Evolutionary conservation across 2,113 vertebrate species (phyloP).

Genomic region (Xenotilapia flavipinnis): DNA sequence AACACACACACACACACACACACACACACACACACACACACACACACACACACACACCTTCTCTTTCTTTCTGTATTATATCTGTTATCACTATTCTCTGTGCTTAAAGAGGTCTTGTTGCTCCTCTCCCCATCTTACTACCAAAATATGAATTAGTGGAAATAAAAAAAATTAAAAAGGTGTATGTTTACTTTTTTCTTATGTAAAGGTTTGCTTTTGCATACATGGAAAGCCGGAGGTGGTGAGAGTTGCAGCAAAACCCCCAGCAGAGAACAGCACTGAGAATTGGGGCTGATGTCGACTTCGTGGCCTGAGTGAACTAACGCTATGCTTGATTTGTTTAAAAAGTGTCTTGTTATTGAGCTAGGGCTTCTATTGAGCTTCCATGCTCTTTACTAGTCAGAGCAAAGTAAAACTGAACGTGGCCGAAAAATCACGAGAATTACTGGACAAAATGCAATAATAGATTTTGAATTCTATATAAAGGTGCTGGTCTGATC

Average conservation of each 20-base stretch:
- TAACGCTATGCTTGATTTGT: not conserved
- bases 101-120: not conserved
- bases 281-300: not conserved
- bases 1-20: not conserved
- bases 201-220: not conserved
- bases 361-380: not conserved
- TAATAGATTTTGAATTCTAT: not conserved
- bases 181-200: not conserved
- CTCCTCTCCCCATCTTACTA: not conserved
- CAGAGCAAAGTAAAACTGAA: not conserved
- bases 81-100: not conserved
- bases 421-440: not conserved
- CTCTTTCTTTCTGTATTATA: not conserved
- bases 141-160: not conserved
- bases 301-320: not conserved
- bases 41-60: not conserved
- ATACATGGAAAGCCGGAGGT: not conserved
- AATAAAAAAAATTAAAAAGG: rapidly evolving
- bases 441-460: not conserved
- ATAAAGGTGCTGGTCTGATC: not conserved
- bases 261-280: not conserved
- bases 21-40: not conserved
- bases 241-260: not conserved
- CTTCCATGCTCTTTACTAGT: not conserved
- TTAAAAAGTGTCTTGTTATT: not conserved